Evolutionary conservation across 2,113 vertebrate species (phyloP).

Genomic region (Xenopus tropicalis): DNA sequence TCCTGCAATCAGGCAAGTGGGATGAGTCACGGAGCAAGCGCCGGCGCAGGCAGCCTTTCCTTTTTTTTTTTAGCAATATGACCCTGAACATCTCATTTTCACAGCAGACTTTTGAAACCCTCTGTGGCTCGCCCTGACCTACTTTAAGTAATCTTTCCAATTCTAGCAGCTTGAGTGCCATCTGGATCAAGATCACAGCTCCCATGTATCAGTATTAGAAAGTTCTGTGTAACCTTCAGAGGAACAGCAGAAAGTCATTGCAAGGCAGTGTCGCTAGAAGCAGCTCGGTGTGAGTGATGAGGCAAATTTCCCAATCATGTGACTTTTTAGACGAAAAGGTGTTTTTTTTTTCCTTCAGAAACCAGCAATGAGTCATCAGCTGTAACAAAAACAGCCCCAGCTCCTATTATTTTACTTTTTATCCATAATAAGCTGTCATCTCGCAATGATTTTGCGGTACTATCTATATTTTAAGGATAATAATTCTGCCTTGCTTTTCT

Average conservation of each 20-base stretch:
- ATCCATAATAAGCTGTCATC: slow-evolving; percentile 26
- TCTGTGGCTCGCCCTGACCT: slow-evolving; percentile 32
- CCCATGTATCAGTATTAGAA: neutral
- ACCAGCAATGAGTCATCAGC: slow-evolving; percentile 29
- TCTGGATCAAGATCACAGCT: slow-evolving; percentile 32
- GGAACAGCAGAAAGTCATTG: neutral
- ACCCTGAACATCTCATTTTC: slow-evolving; percentile 37
- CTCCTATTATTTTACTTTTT: slow-evolving; percentile 20
- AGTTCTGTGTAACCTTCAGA: slow-evolving; percentile 8
- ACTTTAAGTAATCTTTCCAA: slow-evolving; percentile 40
- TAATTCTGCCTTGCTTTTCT: slow-evolving; percentile 5
- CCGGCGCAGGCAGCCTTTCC: slow-evolving; percentile 25
- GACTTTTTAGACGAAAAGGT: neutral
- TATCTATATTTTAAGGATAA: neutral
- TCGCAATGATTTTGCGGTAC: neutral
- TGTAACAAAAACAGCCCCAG: slow-evolving; percentile 16
- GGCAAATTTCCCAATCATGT: slow-evolving; percentile 14
- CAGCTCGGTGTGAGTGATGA: slow-evolving; percentile 13
- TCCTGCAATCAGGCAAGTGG: slow-evolving; percentile 16
- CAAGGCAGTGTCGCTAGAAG: neutral
- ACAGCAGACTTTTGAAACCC: slow-evolving; percentile 25
- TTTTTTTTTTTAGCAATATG: slow-evolving; percentile 34
- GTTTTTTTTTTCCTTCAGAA: slow-evolving; percentile 1
- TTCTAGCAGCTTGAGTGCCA: slow-evolving; percentile 34
- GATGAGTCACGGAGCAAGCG: slow-evolving; percentile 26